Base-by-base conservation (phyloP, 1,140 invertebrate species). In the Galleria mellonella region DNA sequence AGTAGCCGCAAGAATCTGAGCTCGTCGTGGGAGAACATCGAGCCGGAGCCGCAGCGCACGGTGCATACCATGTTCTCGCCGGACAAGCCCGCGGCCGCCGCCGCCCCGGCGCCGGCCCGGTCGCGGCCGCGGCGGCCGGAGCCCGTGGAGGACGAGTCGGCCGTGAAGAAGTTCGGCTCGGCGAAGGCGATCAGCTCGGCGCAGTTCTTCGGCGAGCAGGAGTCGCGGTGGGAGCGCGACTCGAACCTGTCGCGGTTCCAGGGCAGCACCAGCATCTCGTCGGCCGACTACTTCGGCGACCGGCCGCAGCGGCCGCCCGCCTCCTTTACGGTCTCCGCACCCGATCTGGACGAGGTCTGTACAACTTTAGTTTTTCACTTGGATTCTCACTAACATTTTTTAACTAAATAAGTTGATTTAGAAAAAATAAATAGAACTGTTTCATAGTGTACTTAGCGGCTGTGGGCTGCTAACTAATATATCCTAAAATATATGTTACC, bases 121-220 rank as follows among this genome's bases (percentile, higher is more conserved):
- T 37, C 2, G 39, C 12, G 11, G 29, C 32, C 42, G 7, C 31
- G 10, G 10, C 30, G 27, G 11, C 39, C 40, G 47, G 48, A 28
- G 13, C 43, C 11, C 56, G 17, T 40, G 9, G 74, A 72, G 0
- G 71, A 75, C 32, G 90, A 91, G 50, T 91, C 93, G 49, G 96
- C 96, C 8, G 95, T 96, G 68, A 95, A 96, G 72, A 98, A 98
- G 87, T 99, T 98, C 83, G 97, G 95, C 13, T 92, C 93, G 67
- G 97, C 98, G 4, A 99, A 99, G 87, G 93, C 96, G 1, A 99
- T 99, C 62, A 98, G 97, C 46, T 99, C 98, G 0, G 96, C 98
- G 73, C 97, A 98, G 87, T 99, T 92, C 86, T 98, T 98, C 77
- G 92, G 92, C 2, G 93, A 94, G 52, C 45, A 62, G 60, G 66